Evolutionary conservation across 2,113 vertebrate genomes (phyloP).

Genomic region (Perognathus longimembris): DNA sequence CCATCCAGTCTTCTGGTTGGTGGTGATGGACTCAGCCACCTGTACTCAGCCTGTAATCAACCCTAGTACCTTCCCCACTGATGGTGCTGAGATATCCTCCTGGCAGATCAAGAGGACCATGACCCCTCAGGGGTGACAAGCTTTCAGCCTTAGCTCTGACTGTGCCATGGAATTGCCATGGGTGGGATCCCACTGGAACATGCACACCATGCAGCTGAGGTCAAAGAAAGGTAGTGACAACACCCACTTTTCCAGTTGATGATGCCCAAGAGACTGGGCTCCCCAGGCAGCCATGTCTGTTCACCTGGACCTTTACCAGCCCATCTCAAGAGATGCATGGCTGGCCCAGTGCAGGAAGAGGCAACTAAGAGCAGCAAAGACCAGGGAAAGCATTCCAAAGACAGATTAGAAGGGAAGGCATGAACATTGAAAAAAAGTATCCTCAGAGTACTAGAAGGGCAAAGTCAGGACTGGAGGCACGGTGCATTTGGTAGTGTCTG

Average conservation of each 20-base stretch:
- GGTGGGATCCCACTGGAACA: not conserved
- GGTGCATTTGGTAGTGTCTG: too few species aligned
- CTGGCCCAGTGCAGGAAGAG: not conserved
- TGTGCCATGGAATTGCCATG: too few species aligned
- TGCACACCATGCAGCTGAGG: not conserved
- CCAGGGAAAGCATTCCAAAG: not conserved
- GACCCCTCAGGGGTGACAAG: too few species aligned
- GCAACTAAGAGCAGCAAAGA: not conserved
- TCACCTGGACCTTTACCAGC: not conserved
- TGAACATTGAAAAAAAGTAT: not conserved
- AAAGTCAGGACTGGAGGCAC: not conserved
- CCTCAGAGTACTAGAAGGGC: not conserved
- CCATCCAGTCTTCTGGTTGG: too few species aligned
- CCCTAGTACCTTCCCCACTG: too few species aligned
- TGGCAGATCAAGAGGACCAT: too few species aligned
- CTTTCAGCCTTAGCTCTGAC: too few species aligned
- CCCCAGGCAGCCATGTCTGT: not conserved
- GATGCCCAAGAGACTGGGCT: too few species aligned
- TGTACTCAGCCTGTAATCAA: too few species aligned
- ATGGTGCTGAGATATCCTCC: too few species aligned
- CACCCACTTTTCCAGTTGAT: not conserved
- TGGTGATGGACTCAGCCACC: too few species aligned
- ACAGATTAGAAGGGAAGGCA: constrained; percentile 10
- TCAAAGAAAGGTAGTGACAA: not conserved
- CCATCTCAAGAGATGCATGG: too few species aligned